Conservation (phyloP, 2,113 vertebrate species). For the Charadrius vociferus region DNA sequence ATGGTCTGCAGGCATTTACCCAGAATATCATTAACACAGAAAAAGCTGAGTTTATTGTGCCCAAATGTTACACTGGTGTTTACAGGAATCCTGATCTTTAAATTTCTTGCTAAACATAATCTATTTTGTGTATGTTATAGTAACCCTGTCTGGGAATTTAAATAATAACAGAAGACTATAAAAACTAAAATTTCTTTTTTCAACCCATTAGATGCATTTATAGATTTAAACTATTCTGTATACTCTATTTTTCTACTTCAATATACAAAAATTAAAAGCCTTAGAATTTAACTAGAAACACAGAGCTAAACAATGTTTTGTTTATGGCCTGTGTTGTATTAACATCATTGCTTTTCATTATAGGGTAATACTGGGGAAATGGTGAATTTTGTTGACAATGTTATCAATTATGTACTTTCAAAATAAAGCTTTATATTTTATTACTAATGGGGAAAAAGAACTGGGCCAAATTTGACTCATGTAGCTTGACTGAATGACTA, state of each 20-base stretch:
- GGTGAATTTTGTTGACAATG: slow-evolving; percentile 28
- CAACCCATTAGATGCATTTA: slow-evolving; percentile 66
- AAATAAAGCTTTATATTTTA: slow-evolving; percentile 18
- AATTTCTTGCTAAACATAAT: slow-evolving; percentile 29
- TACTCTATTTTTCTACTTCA: slow-evolving; percentile 51
- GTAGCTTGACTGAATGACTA: background rate
- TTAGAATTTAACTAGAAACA: slow-evolving; percentile 29
- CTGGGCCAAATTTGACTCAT: background rate
- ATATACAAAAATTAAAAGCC: slow-evolving; percentile 36
- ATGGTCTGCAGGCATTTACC: slow-evolving; percentile 18
- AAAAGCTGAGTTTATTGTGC: slow-evolving; percentile 49
- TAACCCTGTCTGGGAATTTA: slow-evolving; percentile 38
- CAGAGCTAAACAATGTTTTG: slow-evolving; percentile 51
- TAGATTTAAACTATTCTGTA: slow-evolving; percentile 54
- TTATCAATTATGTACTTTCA: background rate
- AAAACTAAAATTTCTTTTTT: slow-evolving; percentile 47
- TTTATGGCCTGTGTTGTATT: slow-evolving; percentile 27
- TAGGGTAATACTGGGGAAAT: slow-evolving; percentile 17
- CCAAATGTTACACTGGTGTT: slow-evolving; percentile 48
- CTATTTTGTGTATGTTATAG: slow-evolving; percentile 41
- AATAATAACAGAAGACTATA: slow-evolving; percentile 65
- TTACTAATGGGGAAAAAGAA: background rate
- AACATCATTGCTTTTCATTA: slow-evolving; percentile 38
- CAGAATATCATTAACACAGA: slow-evolving; percentile 28
- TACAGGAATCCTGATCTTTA: slow-evolving; percentile 57